Evolutionary conservation across 2,113 vertebrate species (phyloP), one percentile per base, ranked within the genome.

Genomic region (Ptilorrhoa leucosticta): DNA sequence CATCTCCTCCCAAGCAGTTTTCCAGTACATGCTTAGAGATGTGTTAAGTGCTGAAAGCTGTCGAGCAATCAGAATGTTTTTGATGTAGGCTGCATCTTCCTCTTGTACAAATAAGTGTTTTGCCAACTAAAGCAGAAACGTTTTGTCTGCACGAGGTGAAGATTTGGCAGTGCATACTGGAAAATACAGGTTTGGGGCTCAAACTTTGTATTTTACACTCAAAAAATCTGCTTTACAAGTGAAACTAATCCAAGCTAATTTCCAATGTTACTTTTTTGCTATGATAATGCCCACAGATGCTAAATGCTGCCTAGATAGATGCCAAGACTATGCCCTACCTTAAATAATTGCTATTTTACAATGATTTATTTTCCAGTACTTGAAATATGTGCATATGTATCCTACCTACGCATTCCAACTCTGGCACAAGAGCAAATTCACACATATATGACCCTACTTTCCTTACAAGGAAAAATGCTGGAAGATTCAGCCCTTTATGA

Each of bases 1-100:
- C n/a, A 64, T 79, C 88, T 92, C 96, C 95, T 95, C 89, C 92
- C 91, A 87, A 96, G 90, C 30, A 93, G 79, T 97, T 96, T 97
- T 82, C 53, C 51, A 78, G 76, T 68, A 91, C 94, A 80, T 27
- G 63, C 64, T 93, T 94, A 92, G 79, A 93, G 73, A 97, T 69
- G 68, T 81, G 87, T 82, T 96, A 87, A 95, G 80, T 87, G 94
- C 93, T 97, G 92, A 85, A 92, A 95, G 85, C 93, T 90, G 75
- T 83, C 9, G 10, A 87, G 87, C n/a, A 88, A 95, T 94, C 90
- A 80, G 28, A 72, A 75, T 23, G 77, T 83, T 95, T 95, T 97
- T 94, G 82, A 95, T 86, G 89, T 93, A 64, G 80, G 87, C 70
- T 97, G 64, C 71, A 45, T 94, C 79, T 76, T 90, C 40, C 66